Evolutionary conservation across 2,888 invertebrate genomes (phyloP).

Genomic region (Lamellibrachia columna): DNA sequence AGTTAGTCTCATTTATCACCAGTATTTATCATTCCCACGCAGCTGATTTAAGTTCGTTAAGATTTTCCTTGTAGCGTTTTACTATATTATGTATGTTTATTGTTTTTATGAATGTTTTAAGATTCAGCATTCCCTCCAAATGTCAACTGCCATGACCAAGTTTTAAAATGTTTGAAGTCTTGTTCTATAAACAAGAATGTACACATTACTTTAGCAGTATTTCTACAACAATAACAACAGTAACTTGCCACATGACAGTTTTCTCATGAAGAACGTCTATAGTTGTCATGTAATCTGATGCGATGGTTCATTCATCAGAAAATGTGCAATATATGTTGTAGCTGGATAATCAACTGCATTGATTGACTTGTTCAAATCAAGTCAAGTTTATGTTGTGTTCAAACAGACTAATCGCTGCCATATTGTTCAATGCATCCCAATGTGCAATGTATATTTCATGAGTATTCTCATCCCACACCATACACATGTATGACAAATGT

Average conservation of each 20-base stretch:
- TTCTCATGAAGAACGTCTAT: too few species aligned
- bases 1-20: not conserved
- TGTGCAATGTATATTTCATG: not conserved
- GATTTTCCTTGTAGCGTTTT: not conserved
- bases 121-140: not conserved
- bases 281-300: too few species aligned
- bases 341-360: too few species aligned
- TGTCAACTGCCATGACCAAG: not conserved
- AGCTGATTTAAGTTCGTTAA: not conserved
- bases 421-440: not conserved
- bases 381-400: not conserved
- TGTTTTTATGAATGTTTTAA: not conserved
- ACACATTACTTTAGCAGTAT: too few species aligned
- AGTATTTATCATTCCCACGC: not conserved
- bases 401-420: not conserved
- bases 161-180: not conserved
- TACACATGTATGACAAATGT: not conserved
- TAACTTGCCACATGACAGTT: too few species aligned
- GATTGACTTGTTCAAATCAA: not conserved
- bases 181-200: not conserved
- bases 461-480: not conserved
- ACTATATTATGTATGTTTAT: conserved; percentile 4
- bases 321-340: too few species aligned
- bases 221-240: too few species aligned
- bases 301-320: too few species aligned